Base-by-base conservation (phyloP, 2,888 invertebrate genomes). In the Pyrgus malvae region DNA sequence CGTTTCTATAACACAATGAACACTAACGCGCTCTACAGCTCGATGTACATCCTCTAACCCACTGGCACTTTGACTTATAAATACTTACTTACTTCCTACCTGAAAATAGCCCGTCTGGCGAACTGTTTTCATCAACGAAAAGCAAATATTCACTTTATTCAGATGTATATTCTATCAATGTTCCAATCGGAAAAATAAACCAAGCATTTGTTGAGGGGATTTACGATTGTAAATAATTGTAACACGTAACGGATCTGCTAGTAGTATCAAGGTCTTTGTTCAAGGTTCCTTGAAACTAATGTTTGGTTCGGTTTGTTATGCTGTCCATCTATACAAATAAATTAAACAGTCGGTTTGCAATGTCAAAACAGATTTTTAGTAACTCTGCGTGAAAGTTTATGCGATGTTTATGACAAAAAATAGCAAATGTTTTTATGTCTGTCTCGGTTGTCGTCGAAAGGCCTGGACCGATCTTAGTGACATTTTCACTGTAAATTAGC, bases 201-300 rank as follows among this genome's bases (percentile, higher is more conserved):
- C 56, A 46, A 59, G 65, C 67, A 72, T 75, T 73, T 74, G 74
- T 78, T 74, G 65, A 70, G 68, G 60, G 70, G 70, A 82, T 84
- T 81, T 80, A 83, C 78, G 77, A 73, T 69, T 72, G 76, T 81
- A 82, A 82, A 85, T 84, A 79, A 78, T 76, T 79, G 76, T 75
- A 71, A 78, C 61, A 54, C 62, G 65, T 63, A 68, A 68, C 72
- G 63, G 70, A 63, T 62, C 56, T 63, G 65, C 60, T 64, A 64
- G 56, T 60, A 45, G 11, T 31, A 56, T 45, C 68, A 64, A 70
- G 68, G 72, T 71, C 71, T 64, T 7, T 58, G 56, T 50, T 60
- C 64, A 64, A 64, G 64, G 62, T 54, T 37, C 19, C 40, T 12
- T 23, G 35, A 44, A 48, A 40, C 35, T 48, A 57, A 42, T 48